phyloP scores from a whole-genome alignment of 2,113 vertebrate genomes.

The Eulacestoma nigropectus region DNA sequence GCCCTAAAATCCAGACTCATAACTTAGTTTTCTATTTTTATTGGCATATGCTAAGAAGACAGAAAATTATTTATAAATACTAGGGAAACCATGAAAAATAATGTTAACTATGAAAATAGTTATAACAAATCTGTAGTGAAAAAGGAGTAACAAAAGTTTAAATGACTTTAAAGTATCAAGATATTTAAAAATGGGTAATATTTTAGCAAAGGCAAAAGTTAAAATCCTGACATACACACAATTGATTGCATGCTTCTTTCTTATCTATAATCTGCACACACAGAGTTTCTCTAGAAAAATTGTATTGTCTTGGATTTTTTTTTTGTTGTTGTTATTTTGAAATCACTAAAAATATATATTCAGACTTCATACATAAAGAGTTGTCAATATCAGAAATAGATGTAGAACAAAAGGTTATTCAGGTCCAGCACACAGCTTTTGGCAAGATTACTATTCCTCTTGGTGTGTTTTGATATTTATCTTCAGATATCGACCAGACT shows the following conservation, averaged over 20 bases:
- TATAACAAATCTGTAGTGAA: neutral
- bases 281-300: neutral
- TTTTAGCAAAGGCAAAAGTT: neutral
- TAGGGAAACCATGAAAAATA: neutral
- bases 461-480: neutral
- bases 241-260: neutral
- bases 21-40: neutral
- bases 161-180: neutral
- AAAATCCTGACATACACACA: neutral
- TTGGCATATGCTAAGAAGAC: neutral
- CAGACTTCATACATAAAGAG: neutral
- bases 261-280: neutral
- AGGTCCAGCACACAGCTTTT: neutral
- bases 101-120: neutral
- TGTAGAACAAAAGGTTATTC: neutral
- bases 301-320: neutral
- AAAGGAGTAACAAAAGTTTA: neutral
- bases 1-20: neutral
- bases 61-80: neutral
- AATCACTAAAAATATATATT: neutral
- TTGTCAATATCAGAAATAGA: slow-evolving; percentile 8
- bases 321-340: neutral
- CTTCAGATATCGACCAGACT: neutral
- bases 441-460: neutral
- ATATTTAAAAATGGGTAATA: neutral